Conservation (phyloP, 1,140 invertebrate species). For the Pseudomyrmex gracilis region DNA sequence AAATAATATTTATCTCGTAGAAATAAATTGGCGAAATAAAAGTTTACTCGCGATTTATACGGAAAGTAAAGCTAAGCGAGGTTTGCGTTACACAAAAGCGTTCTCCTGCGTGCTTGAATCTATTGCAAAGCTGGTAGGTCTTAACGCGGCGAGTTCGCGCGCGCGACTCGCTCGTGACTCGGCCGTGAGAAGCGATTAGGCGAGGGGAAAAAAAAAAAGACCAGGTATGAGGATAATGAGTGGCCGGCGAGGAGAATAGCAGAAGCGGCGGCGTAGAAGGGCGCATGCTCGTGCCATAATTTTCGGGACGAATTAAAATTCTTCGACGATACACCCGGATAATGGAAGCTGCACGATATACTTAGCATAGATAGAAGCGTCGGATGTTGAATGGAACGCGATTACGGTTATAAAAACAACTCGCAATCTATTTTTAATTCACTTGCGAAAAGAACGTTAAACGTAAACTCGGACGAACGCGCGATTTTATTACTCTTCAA, state of each 20-base stretch:
- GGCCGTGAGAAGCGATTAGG: constrained; percentile 76
- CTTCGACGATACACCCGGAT: constrained; percentile 63
- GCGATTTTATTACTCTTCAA: not conserved
- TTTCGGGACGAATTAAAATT: constrained; percentile 79
- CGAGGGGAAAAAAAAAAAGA: constrained; percentile 63
- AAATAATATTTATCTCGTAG: not conserved
- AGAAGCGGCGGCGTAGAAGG: constrained; percentile 15
- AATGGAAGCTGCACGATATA: constrained; percentile 58
- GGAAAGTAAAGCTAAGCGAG: not conserved
- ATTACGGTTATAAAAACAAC: constrained; percentile 8
- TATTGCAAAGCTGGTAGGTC: too few species aligned
- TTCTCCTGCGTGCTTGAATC: not conserved
- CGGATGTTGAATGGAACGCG: not conserved
- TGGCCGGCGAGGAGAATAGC: constrained; percentile 65
- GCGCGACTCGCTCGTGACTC: constrained; percentile 69
- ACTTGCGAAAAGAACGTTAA: constrained; percentile 3
- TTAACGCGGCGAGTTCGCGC: not conserved
- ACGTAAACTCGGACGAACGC: not conserved
- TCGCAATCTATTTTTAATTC: not conserved
- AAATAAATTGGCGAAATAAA: not conserved
- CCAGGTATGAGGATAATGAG: constrained; percentile 75
- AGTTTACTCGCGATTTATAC: constrained; percentile 11
- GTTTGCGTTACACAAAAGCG: not conserved
- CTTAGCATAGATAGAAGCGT: constrained; percentile 8
- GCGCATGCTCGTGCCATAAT: constrained; percentile 76